These are phyloP conservation scores for Gryllus longicercus DNA, from an alignment of 2,888 invertebrate species.

Conservation along the genomic window DNA sequence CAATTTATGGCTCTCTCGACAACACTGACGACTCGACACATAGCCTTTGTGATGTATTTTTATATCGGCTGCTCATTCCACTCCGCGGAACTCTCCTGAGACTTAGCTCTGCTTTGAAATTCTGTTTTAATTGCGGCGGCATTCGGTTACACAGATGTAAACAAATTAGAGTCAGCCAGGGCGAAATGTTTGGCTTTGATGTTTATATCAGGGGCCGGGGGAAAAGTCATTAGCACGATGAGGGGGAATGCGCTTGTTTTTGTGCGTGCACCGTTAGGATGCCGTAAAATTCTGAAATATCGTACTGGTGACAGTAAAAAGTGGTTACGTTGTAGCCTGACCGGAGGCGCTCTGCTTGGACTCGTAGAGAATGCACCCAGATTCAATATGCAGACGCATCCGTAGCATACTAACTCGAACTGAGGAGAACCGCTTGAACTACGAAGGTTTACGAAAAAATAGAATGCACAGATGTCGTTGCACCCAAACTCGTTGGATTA, in stretches of 20 bases:
- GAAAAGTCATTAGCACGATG: slow-evolving; percentile 17
- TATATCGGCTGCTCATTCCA: not conserved
- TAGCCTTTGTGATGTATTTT: not conserved
- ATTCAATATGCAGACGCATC: too few species aligned
- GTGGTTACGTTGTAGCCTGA: not conserved
- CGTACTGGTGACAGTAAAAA: not conserved
- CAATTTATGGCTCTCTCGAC: not conserved
- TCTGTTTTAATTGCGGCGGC: too few species aligned
- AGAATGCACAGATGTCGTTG: too few species aligned
- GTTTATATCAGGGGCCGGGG: not conserved
- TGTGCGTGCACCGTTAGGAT: not conserved
- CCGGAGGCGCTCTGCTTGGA: too few species aligned
- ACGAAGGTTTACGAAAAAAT: too few species aligned
- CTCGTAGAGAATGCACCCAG: too few species aligned
- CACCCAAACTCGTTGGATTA: too few species aligned
- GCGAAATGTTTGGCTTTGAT: slow-evolving; percentile 6
- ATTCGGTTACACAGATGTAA: not conserved
- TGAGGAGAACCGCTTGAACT: too few species aligned
- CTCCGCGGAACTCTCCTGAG: too few species aligned
- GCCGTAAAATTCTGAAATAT: not conserved
- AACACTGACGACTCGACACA: not conserved
- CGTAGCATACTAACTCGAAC: too few species aligned
- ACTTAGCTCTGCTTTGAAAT: too few species aligned
- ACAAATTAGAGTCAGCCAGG: not conserved
- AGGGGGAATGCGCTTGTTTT: not conserved